Base-by-base conservation (phyloP, 2,797 vertebrate genomes). In the Acipenser transmontanus region DNA sequence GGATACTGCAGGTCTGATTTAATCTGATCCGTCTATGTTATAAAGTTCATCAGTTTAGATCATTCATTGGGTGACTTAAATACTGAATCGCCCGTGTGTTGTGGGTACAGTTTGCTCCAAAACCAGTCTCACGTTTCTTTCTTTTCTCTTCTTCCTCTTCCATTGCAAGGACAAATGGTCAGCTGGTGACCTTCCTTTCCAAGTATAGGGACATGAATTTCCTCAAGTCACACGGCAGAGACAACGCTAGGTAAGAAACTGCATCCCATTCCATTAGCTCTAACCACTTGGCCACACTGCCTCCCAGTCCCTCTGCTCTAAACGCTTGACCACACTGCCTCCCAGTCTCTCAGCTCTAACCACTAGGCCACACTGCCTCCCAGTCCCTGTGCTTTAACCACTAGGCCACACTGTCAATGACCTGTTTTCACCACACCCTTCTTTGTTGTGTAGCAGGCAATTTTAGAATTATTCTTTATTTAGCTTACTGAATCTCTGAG, bases 121-220 rank as follows among this genome's bases (percentile, higher is more conserved):
- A 20, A 8, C 47, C 57, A 12, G 56, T 59, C 48, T 50, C 17
- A 65, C 50, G 6, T n/a, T 1, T 70, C 69, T 68, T 52, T 51
- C 47, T 48, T 77, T 68, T 78, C 64, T 71, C 75, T 71, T 70
- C 6, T 77, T 78, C 74, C 34, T 71, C 69, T 71, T 34, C 34
- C 4, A 34, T 63, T 49, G 20, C 84, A 99, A 99, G 97, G 86
- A 96, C 93, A 63, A 99, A 98, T 50, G 93, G 94, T 79, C 97
- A 99, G 84, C 86, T 99, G 61, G 96, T 99, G 80, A 91, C 94
- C 1, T 99, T 99, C 86, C 87, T 99, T 71, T 95, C 97, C 73
- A 91, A 95, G 74, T 98, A 98, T 70, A 89, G 95, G 73, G 81
- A 95, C 59, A 97, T 98, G 96, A 99, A 99, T 82, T 99, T 99